Conservation (phyloP, 2,888 invertebrate genomes). For the Calliopum simillimum region DNA sequence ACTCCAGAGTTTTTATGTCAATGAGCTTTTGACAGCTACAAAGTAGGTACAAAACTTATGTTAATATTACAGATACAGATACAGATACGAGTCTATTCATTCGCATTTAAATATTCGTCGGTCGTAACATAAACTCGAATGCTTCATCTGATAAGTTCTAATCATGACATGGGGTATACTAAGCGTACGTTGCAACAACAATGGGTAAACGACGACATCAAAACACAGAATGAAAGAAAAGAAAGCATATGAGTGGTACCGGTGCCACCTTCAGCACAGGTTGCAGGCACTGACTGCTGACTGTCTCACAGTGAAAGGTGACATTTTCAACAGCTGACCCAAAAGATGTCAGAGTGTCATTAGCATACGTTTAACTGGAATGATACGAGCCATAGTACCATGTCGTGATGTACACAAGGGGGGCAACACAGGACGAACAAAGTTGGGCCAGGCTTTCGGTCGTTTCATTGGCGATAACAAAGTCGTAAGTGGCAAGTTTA, state of each 20-base stretch:
- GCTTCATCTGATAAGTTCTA: no score
- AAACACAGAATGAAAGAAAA: no score
- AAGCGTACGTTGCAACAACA: no score
- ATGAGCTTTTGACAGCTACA: neutral
- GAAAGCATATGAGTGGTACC: no score
- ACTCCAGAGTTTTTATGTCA: conserved; percentile 32
- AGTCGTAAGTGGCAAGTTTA: conserved; percentile 7
- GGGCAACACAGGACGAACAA: no score
- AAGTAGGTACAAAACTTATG: no score
- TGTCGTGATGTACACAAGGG: neutral
- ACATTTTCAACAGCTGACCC: conserved; percentile 22
- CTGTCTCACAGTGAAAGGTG: conserved; percentile 7
- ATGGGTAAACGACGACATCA: no score
- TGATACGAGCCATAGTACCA: neutral
- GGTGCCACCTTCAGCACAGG: neutral
- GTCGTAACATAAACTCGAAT: no score
- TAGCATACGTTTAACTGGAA: conserved; percentile 11
- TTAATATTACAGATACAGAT: no score
- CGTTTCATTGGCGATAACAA: conserved; percentile 16
- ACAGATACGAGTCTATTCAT: no score
- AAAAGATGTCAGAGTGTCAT: conserved; percentile 13
- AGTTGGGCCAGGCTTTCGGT: conserved; percentile 4
- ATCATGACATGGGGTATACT: no score
- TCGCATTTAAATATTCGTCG: no score
- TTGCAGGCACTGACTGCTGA: neutral